Evolutionary conservation across 2,888 invertebrate species (phyloP).

Genomic region (Nymphalis urticae): DNA sequence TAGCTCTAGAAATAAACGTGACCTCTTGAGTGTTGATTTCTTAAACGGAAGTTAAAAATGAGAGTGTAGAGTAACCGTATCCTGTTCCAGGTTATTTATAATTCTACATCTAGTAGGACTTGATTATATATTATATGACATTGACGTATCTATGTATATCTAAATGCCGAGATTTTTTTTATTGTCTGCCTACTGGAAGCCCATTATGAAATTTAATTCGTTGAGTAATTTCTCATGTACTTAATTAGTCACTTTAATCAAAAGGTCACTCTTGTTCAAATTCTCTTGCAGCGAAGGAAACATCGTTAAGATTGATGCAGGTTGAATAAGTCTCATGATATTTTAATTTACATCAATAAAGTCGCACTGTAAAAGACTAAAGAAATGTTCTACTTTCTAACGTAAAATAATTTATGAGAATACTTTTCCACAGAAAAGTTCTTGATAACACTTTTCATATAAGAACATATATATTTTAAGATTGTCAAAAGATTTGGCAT

Average conservation of each 20-base stretch:
- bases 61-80: slow-evolving; percentile 24
- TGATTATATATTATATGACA: background rate
- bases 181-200: background rate
- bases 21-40: slow-evolving; percentile 26
- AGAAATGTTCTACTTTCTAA: no score
- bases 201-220: no score
- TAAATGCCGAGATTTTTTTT: background rate
- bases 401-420: no score
- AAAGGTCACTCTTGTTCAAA: no score
- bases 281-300: no score
- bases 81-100: slow-evolving; percentile 18
- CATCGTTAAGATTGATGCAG: no score
- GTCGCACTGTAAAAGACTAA: no score
- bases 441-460: background rate
- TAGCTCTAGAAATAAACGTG: slow-evolving; percentile 20
- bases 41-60: slow-evolving; percentile 34
- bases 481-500: background rate
- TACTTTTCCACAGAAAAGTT: background rate
- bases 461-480: background rate
- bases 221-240: no score
- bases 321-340: background rate
- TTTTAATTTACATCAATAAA: background rate
- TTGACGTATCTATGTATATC: background rate
- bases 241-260: no score
- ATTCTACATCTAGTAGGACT: background rate